Conservation (phyloP, 2,888 invertebrate species). For the Rosalia funebris region DNA sequence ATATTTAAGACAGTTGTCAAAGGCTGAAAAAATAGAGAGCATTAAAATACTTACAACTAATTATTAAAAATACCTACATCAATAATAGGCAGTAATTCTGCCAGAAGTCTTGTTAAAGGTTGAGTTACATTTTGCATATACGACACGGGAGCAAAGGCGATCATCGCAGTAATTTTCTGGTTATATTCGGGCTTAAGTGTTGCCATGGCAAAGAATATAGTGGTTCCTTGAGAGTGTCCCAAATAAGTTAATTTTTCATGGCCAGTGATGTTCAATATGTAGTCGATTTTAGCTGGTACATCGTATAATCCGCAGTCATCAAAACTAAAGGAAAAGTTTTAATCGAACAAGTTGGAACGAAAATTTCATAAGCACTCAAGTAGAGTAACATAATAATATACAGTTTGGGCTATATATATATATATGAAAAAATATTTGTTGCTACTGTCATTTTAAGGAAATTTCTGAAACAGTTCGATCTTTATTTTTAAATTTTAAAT, state of each 20-base stretch:
- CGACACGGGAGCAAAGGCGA: slow-evolving; percentile 74
- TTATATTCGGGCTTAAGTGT: slow-evolving; percentile 71
- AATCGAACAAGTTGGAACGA: too few species aligned
- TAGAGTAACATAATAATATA: too few species aligned
- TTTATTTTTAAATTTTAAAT: too few species aligned
- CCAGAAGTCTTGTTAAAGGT: not conserved
- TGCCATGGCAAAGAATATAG: slow-evolving; percentile 72
- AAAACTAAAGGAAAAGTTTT: slow-evolving; percentile 8
- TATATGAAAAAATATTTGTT: too few species aligned
- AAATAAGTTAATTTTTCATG: slow-evolving; percentile 70
- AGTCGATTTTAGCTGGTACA: slow-evolving; percentile 11
- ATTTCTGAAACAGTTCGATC: too few species aligned
- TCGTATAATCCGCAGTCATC: slow-evolving; percentile 12
- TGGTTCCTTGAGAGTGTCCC: slow-evolving; percentile 74
- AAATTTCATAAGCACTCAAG: too few species aligned
- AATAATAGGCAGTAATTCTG: not conserved
- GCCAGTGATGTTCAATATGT: slow-evolving; percentile 4
- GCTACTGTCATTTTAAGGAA: too few species aligned
- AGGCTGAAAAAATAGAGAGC: too few species aligned
- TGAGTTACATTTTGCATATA: slow-evolving; percentile 52
- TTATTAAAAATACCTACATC: slow-evolving; percentile 14
- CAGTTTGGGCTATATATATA: too few species aligned
- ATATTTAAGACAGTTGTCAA: not conserved
- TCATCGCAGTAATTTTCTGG: slow-evolving; percentile 71
- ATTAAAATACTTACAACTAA: too few species aligned